Conservation (phyloP, 2,888 invertebrate genomes). For the Zaprionus obscuricornis region DNA sequence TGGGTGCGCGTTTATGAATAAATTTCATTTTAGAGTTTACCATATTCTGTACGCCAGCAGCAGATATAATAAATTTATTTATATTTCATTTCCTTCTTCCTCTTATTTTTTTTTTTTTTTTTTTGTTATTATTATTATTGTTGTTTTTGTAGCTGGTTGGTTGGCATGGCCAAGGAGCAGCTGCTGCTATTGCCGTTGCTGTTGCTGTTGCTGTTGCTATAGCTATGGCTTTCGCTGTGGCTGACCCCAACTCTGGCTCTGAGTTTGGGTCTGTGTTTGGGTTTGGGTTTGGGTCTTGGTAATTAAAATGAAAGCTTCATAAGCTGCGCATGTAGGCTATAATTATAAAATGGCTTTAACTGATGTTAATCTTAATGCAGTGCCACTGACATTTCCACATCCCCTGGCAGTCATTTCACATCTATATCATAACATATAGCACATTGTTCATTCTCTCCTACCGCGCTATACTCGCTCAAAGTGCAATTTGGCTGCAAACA, state of each 20-base stretch:
- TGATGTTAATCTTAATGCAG: slow-evolving; percentile 72
- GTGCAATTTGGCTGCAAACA: slow-evolving; percentile 27
- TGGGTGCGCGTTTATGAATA: slow-evolving; percentile 71
- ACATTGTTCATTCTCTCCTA: background rate
- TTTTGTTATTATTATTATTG: slow-evolving; percentile 15
- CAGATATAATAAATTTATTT: slow-evolving; percentile 78
- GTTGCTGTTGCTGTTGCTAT: slow-evolving; percentile 24
- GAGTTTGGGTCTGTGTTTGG: background rate
- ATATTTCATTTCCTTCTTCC: slow-evolving; percentile 68
- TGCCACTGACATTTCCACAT: slow-evolving; percentile 44
- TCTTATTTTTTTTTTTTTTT: slow-evolving; percentile 13
- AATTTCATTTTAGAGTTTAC: slow-evolving; percentile 77
- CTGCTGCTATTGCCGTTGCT: slow-evolving; percentile 23
- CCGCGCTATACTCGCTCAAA: background rate
- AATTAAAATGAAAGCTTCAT: slow-evolving; percentile 71
- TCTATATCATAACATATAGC: background rate
- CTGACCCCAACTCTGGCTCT: slow-evolving; percentile 6
- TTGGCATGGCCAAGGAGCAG: slow-evolving; percentile 10
- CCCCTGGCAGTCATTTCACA: slow-evolving; percentile 56
- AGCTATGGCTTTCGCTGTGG: slow-evolving; percentile 3
- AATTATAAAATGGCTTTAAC: slow-evolving; percentile 78
- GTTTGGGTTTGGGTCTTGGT: slow-evolving; percentile 37
- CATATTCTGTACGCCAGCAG: slow-evolving; percentile 59
- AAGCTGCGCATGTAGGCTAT: slow-evolving; percentile 69
- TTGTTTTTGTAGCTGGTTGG: slow-evolving; percentile 3